Conservation (phyloP, 2,113 vertebrate genomes). For the Mirounga angustirostris region DNA sequence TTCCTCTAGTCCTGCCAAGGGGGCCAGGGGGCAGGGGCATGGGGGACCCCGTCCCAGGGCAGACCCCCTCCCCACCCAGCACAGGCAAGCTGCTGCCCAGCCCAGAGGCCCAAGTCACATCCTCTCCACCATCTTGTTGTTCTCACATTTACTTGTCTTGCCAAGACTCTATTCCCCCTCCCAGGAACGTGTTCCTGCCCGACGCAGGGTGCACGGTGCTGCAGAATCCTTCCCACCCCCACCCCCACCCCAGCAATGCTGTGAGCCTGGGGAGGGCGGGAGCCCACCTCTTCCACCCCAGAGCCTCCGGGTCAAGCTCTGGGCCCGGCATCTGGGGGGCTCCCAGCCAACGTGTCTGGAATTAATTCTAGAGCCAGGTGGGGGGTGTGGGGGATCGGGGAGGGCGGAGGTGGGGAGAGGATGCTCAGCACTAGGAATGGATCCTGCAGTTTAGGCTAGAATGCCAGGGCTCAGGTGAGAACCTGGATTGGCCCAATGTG, state of each 20-base stretch:
- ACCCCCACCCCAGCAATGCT: neutral
- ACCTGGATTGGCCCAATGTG: rapidly evolving
- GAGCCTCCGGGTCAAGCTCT: neutral
- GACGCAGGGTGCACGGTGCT: neutral
- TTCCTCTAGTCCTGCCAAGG: neutral
- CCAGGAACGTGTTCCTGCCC: rapidly evolving
- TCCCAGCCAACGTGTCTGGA: neutral
- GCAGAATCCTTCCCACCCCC: neutral
- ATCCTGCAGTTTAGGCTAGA: rapidly evolving
- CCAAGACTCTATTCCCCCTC: neutral
- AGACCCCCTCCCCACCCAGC: neutral
- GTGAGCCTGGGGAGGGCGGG: rapidly evolving
- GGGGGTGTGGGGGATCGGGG: rapidly evolving
- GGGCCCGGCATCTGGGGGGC: rapidly evolving
- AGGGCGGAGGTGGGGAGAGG: rapidly evolving
- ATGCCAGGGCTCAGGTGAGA: neutral
- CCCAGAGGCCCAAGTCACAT: neutral
- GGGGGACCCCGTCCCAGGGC: neutral
- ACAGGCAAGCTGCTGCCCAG: neutral
- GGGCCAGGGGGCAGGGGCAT: neutral
- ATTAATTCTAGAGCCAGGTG: neutral
- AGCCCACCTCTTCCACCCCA: rapidly evolving
- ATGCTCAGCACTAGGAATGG: rapidly evolving
- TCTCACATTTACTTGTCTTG: no score
- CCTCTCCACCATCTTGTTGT: neutral